Evolutionary conservation across 1,140 invertebrate genomes (phyloP), one percentile per base, ranked within the genome.

Genomic region (Asbolus verrucosus): DNA sequence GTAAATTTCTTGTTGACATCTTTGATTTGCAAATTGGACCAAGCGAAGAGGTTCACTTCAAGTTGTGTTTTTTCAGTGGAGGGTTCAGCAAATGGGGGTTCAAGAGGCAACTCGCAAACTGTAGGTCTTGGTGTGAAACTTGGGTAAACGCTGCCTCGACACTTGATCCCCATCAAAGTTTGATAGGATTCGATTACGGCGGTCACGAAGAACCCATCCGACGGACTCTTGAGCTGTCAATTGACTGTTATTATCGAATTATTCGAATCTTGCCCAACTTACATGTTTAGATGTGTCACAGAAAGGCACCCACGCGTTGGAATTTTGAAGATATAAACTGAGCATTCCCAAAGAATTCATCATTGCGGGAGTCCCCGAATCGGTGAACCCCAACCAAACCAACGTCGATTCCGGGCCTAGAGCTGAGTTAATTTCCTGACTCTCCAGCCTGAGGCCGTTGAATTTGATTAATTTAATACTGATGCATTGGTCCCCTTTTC

Each of bases 141-240:
- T 2, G 97, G 97, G 84, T 94, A 98, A 27, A 88, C 86, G 14
- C 89, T 86, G 13, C 95, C 96, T 81, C 95, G 94, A 76, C 96
- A 98, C 6, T 93, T 83, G 41, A 98, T 90, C 30, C 90, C 93
- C 13, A 91, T 86, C 1, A 95, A 85, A 54, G 88, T 90, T 79
- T 93, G 89, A 36, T 88, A 86, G 2, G 83, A 84, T 82, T 98
- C 95, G 67, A 86, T 90, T 0, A 95, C 78, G 0, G 92, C 88
- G 33, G 94, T 87, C 27, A 96, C 82, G 81, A 95, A 96, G 78
- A 91, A 92, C 80, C 92, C 86, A 84, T 96, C 95, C 71, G 87
- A 88, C 76, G 90, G 88, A 70, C 87, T 39, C 43, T 27, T 36
- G 21, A 36, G 2, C 24, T 19, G 21, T n/a, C n/a, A n/a, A n/a